These are phyloP conservation scores for Champsocephalus gunnari DNA, from an alignment of 2,797 vertebrate species.

Conservation along the genomic window DNA sequence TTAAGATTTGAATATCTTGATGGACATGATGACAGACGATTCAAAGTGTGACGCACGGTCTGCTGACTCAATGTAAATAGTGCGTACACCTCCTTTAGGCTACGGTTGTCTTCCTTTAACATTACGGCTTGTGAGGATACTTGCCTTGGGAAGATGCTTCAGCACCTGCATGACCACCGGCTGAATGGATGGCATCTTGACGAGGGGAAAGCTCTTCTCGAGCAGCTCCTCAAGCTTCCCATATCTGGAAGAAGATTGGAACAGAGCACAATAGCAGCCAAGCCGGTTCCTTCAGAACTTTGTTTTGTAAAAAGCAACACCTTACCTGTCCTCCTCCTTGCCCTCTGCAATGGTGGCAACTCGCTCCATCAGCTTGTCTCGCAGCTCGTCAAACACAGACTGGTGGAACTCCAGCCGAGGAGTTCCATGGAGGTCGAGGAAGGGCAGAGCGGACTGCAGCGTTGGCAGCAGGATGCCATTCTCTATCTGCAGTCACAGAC, in stretches of 20 bases:
- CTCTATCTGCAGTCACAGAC: constrained; percentile 85
- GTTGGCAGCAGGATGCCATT: constrained; percentile 97
- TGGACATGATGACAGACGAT: too few relatives aligned
- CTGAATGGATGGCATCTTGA: constrained; percentile 97
- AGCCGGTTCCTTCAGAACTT: not conserved
- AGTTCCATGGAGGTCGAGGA: constrained; percentile 96
- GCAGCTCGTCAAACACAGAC: constrained; percentile 96
- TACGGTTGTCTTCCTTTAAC: not conserved
- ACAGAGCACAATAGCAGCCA: not conserved
- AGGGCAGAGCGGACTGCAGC: constrained; percentile 95
- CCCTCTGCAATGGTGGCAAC: constrained; percentile 95
- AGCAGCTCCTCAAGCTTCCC: constrained; percentile 95
- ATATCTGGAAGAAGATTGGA: constrained; percentile 81
- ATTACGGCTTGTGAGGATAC: not conserved
- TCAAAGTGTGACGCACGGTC: too few relatives aligned
- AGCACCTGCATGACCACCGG: constrained; percentile 98
- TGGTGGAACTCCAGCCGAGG: constrained; percentile 98
- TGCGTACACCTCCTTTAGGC: not conserved
- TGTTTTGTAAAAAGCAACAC: not conserved
- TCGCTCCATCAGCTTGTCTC: constrained; percentile 96
- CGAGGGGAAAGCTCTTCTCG: constrained; percentile 97
- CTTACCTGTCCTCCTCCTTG: constrained; percentile 92
- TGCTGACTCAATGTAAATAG: too few relatives aligned
- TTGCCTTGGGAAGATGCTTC: constrained; percentile 96
- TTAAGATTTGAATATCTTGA: too few relatives aligned